Evolutionary conservation across 2,797 vertebrate genomes (phyloP).

Genomic region (Lagocephalus sceleratus): DNA sequence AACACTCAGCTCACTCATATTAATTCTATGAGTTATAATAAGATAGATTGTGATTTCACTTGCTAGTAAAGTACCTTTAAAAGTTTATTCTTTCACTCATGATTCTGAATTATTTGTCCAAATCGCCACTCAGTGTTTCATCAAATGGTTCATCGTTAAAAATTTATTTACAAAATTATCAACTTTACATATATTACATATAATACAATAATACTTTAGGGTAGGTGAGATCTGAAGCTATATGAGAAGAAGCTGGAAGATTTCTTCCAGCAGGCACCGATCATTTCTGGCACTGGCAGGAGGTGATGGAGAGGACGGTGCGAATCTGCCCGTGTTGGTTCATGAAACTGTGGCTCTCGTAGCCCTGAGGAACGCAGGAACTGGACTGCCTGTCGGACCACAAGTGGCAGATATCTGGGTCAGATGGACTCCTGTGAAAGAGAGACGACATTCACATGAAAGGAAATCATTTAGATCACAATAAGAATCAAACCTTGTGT

Average conservation of each 20-base stretch:
- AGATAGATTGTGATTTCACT: no score
- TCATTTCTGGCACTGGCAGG: slow-evolving; percentile 69
- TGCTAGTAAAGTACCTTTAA: no score
- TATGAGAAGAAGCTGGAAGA: neutral
- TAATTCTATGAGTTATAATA: no score
- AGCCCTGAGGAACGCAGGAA: slow-evolving; percentile 61
- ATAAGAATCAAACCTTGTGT: neutral
- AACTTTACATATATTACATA: slow-evolving; percentile 81
- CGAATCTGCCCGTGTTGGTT: slow-evolving; percentile 57
- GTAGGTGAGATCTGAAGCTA: slow-evolving; percentile 1
- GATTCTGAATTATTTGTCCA: no score
- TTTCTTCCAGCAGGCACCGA: slow-evolving; percentile 31
- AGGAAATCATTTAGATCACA: neutral
- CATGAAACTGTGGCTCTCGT: slow-evolving; percentile 63
- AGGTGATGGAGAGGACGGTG: slow-evolving; percentile 66
- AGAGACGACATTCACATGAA: neutral
- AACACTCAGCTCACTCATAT: no score
- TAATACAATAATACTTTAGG: slow-evolving; percentile 68
- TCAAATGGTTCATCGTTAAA: slow-evolving; percentile 21
- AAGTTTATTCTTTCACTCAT: no score
- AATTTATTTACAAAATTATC: slow-evolving; percentile 77
- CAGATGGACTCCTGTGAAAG: slow-evolving; percentile 61
- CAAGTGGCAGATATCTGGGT: slow-evolving; percentile 57
- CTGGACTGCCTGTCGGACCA: slow-evolving; percentile 65
- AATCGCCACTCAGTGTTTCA: neutral